Conservation (phyloP, 2,113 vertebrate species). For the Mellivora capensis region DNA sequence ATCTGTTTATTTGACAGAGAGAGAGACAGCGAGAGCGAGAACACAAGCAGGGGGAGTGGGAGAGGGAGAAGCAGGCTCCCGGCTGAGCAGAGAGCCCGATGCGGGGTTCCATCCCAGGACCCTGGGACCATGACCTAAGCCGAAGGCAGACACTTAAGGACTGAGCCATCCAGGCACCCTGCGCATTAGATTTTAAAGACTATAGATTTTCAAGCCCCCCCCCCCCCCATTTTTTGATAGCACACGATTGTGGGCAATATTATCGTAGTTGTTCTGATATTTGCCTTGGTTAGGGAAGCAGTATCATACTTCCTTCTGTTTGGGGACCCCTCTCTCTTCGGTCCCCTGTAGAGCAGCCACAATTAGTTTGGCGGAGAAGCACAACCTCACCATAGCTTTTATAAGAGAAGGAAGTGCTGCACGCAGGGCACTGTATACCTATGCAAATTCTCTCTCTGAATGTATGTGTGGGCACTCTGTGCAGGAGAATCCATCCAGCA, state of each 20-base stretch:
- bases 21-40: too few relatives aligned
- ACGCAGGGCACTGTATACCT: neutral
- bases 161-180: too few relatives aligned
- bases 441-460: neutral
- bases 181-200: neutral
- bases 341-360: neutral
- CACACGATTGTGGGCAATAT: neutral
- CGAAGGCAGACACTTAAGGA: too few relatives aligned
- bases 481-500: neutral
- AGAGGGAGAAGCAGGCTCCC: too few relatives aligned
- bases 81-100: fast-evolving
- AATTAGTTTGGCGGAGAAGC: neutral
- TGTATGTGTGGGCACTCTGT: neutral
- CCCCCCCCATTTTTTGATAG: neutral
- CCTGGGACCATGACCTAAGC: too few relatives aligned
- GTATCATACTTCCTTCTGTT: neutral
- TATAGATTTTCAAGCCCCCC: neutral
- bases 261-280: neutral
- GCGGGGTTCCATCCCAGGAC: too few relatives aligned
- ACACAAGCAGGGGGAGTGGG: too few relatives aligned
- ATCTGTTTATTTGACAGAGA: too few relatives aligned
- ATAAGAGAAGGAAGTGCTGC: neutral
- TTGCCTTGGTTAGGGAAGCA: neutral
- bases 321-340: neutral
- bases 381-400: neutral